phyloP scores from a whole-genome alignment of 2,888 invertebrate genomes.

The Galeruca laticollis region DNA sequence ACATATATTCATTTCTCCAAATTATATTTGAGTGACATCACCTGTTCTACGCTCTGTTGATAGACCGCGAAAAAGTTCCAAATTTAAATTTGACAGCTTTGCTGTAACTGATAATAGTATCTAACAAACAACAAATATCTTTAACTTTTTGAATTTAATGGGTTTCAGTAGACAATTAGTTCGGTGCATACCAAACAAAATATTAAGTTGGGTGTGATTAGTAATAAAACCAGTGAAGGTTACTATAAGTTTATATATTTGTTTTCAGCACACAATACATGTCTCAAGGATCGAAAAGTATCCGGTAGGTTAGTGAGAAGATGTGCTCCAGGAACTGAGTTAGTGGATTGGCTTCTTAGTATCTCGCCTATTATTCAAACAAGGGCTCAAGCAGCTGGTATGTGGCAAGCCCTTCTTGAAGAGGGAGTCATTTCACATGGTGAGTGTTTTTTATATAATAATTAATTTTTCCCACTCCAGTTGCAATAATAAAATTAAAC shows the following conservation, averaged over 20 bases:
- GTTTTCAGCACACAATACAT: constrained; percentile 73
- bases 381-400: constrained; percentile 79
- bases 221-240: no score
- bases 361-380: constrained; percentile 74
- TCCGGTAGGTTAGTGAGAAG: constrained; percentile 74
- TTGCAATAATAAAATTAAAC: no score
- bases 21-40: no score
- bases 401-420: constrained; percentile 87
- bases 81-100: no score
- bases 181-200: background rate
- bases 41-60: no score
- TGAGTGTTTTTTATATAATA: constrained; percentile 61
- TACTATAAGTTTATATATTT: background rate
- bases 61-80: no score
- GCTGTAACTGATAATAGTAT: no score
- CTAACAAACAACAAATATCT: no score
- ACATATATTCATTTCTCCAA: no score
- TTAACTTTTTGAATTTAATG: no score
- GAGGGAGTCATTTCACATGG: constrained; percentile 83
- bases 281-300: constrained; percentile 69
- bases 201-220: background rate
- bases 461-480: no score
- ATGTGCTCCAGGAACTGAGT: constrained; percentile 82
- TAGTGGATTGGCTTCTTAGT: constrained; percentile 83
- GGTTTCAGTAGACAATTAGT: no score